Conservation (phyloP, 1,140 invertebrate species). For the Drosophila takahashii region DNA sequence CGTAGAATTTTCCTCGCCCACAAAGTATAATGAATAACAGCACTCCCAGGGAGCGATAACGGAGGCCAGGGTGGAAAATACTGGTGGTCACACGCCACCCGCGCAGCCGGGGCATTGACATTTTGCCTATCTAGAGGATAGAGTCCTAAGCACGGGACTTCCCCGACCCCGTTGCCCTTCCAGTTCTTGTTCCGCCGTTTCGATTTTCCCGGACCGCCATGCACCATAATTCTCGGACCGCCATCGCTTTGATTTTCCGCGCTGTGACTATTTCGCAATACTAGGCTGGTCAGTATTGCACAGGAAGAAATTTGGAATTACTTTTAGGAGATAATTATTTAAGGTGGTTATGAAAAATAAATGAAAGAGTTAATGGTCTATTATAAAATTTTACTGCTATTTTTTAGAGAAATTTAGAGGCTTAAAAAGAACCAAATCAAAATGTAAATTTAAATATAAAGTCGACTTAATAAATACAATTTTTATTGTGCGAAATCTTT, state of each 20-base stretch:
- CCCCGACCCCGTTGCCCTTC: constrained; percentile 2
- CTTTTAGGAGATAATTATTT: too few species aligned
- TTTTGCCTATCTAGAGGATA: constrained; percentile 58
- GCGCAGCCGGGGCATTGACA: constrained; percentile 63
- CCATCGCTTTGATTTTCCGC: constrained; percentile 63
- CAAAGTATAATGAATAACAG: constrained; percentile 49
- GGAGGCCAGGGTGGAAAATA: constrained; percentile 50
- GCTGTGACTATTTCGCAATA: constrained; percentile 45
- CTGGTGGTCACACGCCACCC: constrained; percentile 35
- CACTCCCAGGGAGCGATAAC: constrained; percentile 28
- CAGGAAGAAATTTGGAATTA: background rate
- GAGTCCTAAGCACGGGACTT: constrained; percentile 27
- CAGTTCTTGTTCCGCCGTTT: background rate
- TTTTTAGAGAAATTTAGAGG: too few species aligned
- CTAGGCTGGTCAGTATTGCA: constrained; percentile 41
- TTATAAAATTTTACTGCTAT: too few species aligned
- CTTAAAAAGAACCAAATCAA: too few species aligned
- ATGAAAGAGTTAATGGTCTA: too few species aligned
- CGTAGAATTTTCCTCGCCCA: constrained; percentile 37
- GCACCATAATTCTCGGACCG: constrained; percentile 49
- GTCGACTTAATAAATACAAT: too few species aligned
- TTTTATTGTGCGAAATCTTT: too few species aligned
- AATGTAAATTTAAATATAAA: too few species aligned
- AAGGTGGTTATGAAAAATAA: too few species aligned
- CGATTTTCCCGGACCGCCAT: constrained; percentile 23